Evolutionary conservation across 2,113 vertebrate genomes (phyloP), one percentile per base, ranked within the genome.

Genomic region (Tonatia bakeri): DNA sequence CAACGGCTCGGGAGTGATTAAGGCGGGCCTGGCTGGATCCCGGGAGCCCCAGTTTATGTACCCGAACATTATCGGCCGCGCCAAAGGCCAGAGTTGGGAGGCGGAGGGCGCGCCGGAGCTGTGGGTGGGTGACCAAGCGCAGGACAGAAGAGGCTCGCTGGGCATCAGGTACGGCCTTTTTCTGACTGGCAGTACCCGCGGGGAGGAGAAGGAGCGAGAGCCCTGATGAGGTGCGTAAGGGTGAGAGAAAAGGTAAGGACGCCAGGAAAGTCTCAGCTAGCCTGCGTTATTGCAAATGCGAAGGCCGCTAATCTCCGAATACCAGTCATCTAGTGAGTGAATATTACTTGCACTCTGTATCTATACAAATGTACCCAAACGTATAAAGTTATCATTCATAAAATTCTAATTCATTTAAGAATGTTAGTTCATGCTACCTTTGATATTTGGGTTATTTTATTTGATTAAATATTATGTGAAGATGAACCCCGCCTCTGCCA

Each of bases 1-100:
- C 94, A 95, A 97, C 43, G 98, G 98, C 76, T 98, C 98, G 0
- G 98, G 76, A 1, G 73, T 97, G 85, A 96, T 98, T 94, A 98
- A 98, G 87, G 95, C 96, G 9, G 98, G 98, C 64, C 83, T 98
- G 45, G 97, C 98, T 4, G 98, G 98, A 31, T 96, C 91, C 33
- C 97, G 96, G 70, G 96, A 97, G 22, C 98, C 98, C 15, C 95
- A 95, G 4, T 96, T 97, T 26, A 70, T 96, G 75, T 98, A 97
- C 38, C 89, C 97, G 14, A 96, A 98, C 80, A 94, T 98, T 4
- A 47, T 96, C 0, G 98, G 98, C 52, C 96, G 96, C 9, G 26
- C 87, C 81, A 98, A 97, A 83, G 77, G 94, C 83, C 95, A 76
- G 4, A 24, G 50, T 24, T 13, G 40, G 13, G 70, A 59, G 13